phyloP scores from a whole-genome alignment of 2,888 invertebrate genomes.

The Platynereis dumerilii region DNA sequence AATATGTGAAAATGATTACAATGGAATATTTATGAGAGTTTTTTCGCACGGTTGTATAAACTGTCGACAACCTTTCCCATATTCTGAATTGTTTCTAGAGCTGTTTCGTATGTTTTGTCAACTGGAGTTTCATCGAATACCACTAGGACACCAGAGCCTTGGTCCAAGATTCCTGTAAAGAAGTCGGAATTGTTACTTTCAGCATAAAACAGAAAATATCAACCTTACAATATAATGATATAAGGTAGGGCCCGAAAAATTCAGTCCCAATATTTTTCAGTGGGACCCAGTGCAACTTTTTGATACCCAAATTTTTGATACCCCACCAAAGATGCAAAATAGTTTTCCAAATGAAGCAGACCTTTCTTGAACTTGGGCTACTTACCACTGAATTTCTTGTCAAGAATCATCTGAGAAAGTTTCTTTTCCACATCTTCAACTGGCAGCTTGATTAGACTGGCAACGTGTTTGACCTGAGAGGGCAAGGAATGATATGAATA shows the following conservation, averaged over 20 bases:
- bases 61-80: conserved; percentile 99
- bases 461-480: conserved; percentile 39
- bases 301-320: too few relatives aligned
- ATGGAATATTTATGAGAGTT: conserved; percentile 79
- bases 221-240: neutral
- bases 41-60: conserved; percentile 98
- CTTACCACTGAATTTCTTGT: conserved; percentile 82
- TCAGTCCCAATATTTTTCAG: too few relatives aligned
- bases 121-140: conserved; percentile 94
- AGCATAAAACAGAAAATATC: neutral
- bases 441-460: conserved; percentile 39
- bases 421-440: conserved; percentile 89
- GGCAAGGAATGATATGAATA: neutral
- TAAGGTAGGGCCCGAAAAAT: neutral
- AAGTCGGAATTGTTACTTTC: too few relatives aligned
- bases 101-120: conserved; percentile 97
- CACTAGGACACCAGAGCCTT: conserved; percentile 96
- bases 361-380: too few relatives aligned
- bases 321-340: too few relatives aligned
- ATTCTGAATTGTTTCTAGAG: conserved; percentile 95
- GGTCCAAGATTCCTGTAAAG: conserved; percentile 90
- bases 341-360: too few relatives aligned
- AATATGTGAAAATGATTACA: too few relatives aligned
- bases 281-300: too few relatives aligned
- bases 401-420: conserved; percentile 99